Base-by-base conservation (phyloP, 2,888 invertebrate species). In the Iphiclides podalirius region DNA sequence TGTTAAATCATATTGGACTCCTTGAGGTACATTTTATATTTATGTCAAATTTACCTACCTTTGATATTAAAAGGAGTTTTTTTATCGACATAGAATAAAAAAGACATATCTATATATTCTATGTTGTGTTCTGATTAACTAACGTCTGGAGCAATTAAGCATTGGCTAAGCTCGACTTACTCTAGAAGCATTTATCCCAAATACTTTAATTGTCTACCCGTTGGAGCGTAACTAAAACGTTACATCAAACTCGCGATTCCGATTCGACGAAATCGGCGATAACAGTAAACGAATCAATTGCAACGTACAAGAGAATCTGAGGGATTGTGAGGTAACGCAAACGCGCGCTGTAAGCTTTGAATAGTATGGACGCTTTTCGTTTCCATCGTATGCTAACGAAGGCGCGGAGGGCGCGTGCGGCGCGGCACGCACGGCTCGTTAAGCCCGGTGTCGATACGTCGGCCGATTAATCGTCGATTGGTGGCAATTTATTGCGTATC, bases 381-480 rank as follows among this genome's bases (percentile, higher is more conserved):
- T 31, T 40, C 13, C 23, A 17, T 39, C 38, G 12, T 14, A 34
- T 31, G 31, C 11, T 31, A n/a, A 20, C 8, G 20, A 14, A 31
- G 12, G 20, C 35, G 12, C 39, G n/a, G 28, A 39, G 16, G 7
- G 14, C 49, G 26, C 39, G 40, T 50, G 50, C 47, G 20, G 17
- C 39, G 34, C 43, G 38, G 26, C 44, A 49, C 44, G 44, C 49
- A 45, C 45, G 39, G 36, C 7, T 50, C 39, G 39, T 44, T 50
- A n/a, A 50, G 20, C 37, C 11, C 15, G 14, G 41, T 34, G 33
- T 47, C 44, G 44, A 44, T 49, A 31, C 44, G 28, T 50, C 35
- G 17, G 8, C 7, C 38, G 50, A 35, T 50, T 41, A 50, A 50
- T 45, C 38, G 42, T 33, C 17, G 17, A 50, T 20, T 20, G 15